Evolutionary conservation across 2,797 vertebrate species (phyloP).

Genomic region (Pyrocephalus nanus): DNA sequence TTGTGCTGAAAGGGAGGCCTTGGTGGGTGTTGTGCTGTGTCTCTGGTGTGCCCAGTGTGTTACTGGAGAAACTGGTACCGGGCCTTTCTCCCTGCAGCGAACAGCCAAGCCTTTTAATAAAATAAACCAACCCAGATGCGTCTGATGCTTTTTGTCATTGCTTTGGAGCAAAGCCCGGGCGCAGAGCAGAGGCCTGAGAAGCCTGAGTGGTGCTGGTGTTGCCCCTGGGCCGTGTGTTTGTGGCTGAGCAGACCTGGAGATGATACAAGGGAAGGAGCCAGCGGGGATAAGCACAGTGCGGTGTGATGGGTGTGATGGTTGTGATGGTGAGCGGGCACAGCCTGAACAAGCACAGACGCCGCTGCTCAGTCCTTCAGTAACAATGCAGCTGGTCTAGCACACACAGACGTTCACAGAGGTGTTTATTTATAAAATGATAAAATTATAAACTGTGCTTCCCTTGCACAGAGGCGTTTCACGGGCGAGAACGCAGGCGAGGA

Average conservation of each 20-base stretch:
- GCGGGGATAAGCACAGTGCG: background rate
- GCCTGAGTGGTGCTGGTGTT: background rate
- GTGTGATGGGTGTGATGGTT: background rate
- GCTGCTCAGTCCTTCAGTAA: background rate
- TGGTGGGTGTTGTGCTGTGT: background rate
- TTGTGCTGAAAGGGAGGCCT: background rate
- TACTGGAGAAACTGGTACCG: constrained; percentile 10
- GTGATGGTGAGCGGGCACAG: background rate
- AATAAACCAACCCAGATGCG: background rate
- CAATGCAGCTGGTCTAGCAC: background rate
- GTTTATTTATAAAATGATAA: no score
- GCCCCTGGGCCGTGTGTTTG: background rate
- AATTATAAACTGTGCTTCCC: no score
- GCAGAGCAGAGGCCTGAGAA: background rate
- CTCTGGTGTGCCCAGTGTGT: constrained; percentile 19
- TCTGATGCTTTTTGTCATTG: background rate
- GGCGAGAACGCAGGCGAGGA: background rate
- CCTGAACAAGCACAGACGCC: no score
- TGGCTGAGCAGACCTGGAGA: background rate
- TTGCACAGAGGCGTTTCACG: background rate
- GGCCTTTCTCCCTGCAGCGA: background rate
- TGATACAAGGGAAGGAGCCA: background rate
- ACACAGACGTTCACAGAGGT: background rate
- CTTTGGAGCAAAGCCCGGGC: background rate
- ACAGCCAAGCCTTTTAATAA: constrained; percentile 41